Conservation (phyloP, 2,888 invertebrate genomes). For the Harpagoxenus sublaevis region DNA sequence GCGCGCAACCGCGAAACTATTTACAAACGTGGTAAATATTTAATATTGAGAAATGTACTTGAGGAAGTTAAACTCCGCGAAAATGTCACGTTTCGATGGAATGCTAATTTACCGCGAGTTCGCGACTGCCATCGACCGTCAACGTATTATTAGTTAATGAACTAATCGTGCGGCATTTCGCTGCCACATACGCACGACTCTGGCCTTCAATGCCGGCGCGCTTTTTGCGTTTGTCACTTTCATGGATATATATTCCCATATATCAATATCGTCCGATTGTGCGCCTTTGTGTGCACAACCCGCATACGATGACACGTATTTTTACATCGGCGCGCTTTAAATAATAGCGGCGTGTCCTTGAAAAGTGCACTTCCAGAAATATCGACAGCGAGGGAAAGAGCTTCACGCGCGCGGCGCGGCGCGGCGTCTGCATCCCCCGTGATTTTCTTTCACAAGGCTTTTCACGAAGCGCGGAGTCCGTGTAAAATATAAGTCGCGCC, state of each 20-base stretch:
- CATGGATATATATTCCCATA: slow-evolving; percentile 26
- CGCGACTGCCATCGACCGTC: slow-evolving; percentile 18
- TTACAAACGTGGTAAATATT: not conserved
- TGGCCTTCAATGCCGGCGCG: not conserved
- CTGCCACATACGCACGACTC: not conserved
- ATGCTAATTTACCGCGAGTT: slow-evolving; percentile 15
- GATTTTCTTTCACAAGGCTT: not conserved
- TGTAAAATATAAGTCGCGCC: slow-evolving; percentile 17
- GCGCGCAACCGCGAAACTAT: not conserved
- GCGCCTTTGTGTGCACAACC: slow-evolving; percentile 38
- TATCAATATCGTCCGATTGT: slow-evolving; percentile 23
- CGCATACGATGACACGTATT: slow-evolving; percentile 39
- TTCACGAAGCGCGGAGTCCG: not conserved
- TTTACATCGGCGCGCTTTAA: slow-evolving; percentile 53
- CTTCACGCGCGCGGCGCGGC: not conserved
- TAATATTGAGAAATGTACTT: not conserved
- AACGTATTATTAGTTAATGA: slow-evolving; percentile 37
- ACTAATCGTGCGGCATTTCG: slow-evolving; percentile 30
- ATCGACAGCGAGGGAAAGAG: slow-evolving; percentile 49
- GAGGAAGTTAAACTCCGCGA: not conserved
- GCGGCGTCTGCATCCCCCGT: too few relatives aligned
- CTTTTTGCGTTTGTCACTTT: slow-evolving; percentile 37
- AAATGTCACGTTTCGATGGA: not conserved
- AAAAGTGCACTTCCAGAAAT: slow-evolving; percentile 49
- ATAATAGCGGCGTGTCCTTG: slow-evolving; percentile 47